phyloP scores from a whole-genome alignment of 2,888 invertebrate genomes.

The Baccha elongata region DNA sequence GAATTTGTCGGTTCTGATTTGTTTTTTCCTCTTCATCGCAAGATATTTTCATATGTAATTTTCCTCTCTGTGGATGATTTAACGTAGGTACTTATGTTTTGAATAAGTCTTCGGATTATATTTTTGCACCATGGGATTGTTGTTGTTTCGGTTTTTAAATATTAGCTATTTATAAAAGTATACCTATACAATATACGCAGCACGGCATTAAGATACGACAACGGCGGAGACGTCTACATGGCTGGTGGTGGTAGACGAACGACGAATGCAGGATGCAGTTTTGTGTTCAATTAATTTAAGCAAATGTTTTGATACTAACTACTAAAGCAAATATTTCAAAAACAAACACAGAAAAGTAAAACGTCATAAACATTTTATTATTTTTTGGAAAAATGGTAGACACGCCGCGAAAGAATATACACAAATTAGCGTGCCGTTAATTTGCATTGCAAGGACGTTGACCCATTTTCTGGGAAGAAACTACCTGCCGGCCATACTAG shows the following conservation, averaged over 20 bases:
- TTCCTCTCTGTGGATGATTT: conserved; percentile 44
- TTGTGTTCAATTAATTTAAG: conserved; percentile 57
- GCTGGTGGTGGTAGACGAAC: conserved; percentile 44
- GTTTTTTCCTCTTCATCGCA: neutral
- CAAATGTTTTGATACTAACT: conserved; percentile 45
- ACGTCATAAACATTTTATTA: neutral
- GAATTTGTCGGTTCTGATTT: conserved; percentile 65
- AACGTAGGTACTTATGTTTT: conserved; percentile 40
- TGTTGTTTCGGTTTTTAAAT: conserved; percentile 27
- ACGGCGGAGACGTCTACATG: conserved; percentile 43
- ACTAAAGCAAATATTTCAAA: neutral
- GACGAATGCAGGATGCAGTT: conserved; percentile 40
- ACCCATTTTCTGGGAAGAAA: too few species aligned
- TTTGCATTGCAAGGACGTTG: too few species aligned
- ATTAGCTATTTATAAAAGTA: conserved; percentile 38
- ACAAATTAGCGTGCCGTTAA: too few species aligned
- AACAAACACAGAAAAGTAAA: neutral
- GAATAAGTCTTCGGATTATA: conserved; percentile 60
- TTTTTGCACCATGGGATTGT: conserved; percentile 24
- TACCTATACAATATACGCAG: too few species aligned
- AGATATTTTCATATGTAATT: conserved; percentile 64
- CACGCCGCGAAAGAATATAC: too few species aligned
- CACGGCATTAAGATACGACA: conserved; percentile 4
- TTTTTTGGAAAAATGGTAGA: too few species aligned
- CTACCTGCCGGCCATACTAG: too few species aligned